Conservation (phyloP, 2,888 invertebrate species). For the Pimpla rufipes region DNA sequence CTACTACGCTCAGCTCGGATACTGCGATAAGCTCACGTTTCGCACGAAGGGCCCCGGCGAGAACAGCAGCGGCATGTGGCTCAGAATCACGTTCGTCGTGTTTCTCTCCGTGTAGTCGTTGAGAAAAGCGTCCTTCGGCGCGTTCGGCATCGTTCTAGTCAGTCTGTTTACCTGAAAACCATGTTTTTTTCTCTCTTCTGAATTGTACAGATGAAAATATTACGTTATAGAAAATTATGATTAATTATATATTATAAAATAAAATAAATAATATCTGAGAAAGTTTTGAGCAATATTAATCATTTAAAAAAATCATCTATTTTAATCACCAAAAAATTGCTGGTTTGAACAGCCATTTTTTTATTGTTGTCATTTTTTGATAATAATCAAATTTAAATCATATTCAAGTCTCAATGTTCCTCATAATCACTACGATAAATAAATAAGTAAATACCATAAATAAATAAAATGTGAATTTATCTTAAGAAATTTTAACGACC, state of each 20-base stretch:
- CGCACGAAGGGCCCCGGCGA: conserved; percentile 86
- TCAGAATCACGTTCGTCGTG: conserved; percentile 89
- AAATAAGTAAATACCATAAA: no score
- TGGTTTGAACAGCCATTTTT: no score
- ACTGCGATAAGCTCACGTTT: conserved; percentile 83
- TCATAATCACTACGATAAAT: no score
- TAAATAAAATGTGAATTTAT: no score
- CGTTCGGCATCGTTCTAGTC: conserved; percentile 88
- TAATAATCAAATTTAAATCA: no score
- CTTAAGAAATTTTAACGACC: no score
- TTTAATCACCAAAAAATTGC: no score
- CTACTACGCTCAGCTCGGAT: conserved; percentile 1
- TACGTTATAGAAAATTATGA: no score
- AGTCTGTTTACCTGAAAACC: conserved; percentile 87
- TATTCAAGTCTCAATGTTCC: no score
- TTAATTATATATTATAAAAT: no score
- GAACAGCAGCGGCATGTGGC: conserved; percentile 90
- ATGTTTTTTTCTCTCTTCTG: background rate
- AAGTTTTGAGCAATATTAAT: background rate
- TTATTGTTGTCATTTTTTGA: no score
- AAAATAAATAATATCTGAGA: background rate
- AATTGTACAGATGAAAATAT: background rate
- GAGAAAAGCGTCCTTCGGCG: conserved; percentile 84
- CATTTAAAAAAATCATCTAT: background rate
- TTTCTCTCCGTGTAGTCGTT: conserved; percentile 84